Percentiles rank a stretch among this genome's conserved stretches.
These are phyloP conservation scores for Agonum fuliginosum DNA, from an alignment of 2,888 invertebrate species.

Conservation along the genomic window DNA sequence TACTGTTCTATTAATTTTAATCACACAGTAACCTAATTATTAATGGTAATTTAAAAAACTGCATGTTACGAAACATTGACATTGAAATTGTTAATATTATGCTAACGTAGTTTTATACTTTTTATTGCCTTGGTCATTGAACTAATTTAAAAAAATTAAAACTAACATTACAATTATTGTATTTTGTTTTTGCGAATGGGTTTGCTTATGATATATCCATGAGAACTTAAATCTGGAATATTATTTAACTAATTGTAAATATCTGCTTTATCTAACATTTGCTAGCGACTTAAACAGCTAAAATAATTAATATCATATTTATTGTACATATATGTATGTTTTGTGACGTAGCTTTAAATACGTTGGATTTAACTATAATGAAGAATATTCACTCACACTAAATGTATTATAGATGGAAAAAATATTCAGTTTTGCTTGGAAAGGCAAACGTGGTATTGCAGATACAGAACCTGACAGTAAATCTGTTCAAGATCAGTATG, in stretches of 20 bases:
- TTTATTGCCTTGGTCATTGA: conserved; percentile 12
- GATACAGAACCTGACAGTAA: conserved; percentile 68
- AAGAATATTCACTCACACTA: not conserved
- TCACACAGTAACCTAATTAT: not conserved
- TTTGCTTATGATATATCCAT: not conserved
- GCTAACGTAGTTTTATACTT: no score
- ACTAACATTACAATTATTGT: conserved; percentile 14
- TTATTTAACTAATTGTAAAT: not conserved
- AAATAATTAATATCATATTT: not conserved
- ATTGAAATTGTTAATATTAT: conserved; percentile 8
- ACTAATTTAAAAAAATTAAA: not conserved
- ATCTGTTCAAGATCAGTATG: conserved; percentile 76
- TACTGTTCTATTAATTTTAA: conserved; percentile 14
- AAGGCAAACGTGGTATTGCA: conserved; percentile 84
- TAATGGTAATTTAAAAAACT: conserved; percentile 15
- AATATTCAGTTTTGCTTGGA: conserved; percentile 94
- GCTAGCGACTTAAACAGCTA: not conserved
- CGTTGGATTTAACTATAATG: not conserved
- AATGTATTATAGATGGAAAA: conserved; percentile 86
- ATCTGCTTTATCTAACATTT: conserved; percentile 31
- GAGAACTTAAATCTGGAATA: conserved; percentile 23
- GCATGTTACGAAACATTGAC: not conserved
- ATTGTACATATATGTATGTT: conserved; percentile 2
- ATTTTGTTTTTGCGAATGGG: conserved; percentile 1
- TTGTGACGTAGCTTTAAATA: conserved; percentile 8